A percentile compares a stretch with the other conserved stretches of the same genome.
phyloP scores from a whole-genome alignment of 1,140 invertebrate genomes.

The Solenopsis fugax region DNA sequence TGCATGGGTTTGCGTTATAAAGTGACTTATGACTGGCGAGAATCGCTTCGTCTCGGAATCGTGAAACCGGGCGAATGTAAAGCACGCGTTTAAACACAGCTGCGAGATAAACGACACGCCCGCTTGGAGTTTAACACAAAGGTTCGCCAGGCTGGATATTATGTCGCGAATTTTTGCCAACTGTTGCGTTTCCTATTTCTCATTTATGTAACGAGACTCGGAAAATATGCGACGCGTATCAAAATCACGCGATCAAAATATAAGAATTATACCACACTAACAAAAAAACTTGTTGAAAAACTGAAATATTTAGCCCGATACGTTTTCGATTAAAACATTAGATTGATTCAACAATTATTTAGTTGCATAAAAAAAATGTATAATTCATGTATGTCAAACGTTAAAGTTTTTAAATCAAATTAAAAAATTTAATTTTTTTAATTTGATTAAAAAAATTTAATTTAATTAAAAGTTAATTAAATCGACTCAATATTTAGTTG shows the following conservation, averaged over 20 bases:
- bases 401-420: too few species aligned
- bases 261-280: too few species aligned
- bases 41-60: conserved; percentile 24
- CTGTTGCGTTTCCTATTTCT: conserved; percentile 15
- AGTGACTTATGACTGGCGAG: conserved; percentile 22
- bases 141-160: conserved; percentile 25
- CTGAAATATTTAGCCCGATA: too few species aligned
- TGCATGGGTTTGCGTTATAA: conserved; percentile 13
- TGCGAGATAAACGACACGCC: conserved; percentile 47
- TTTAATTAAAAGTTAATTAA: too few species aligned
- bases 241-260: background rate
- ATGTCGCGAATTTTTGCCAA: conserved; percentile 20
- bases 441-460: too few species aligned
- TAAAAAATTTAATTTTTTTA: too few species aligned
- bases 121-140: conserved; percentile 22
- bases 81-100: conserved; percentile 38
- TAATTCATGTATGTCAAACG: too few species aligned
- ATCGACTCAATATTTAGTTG: too few species aligned
- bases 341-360: too few species aligned
- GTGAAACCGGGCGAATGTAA: conserved; percentile 21
- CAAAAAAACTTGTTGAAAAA: too few species aligned
- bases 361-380: too few species aligned
- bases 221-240: background rate
- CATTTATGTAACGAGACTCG: background rate
- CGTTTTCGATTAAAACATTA: too few species aligned